Percentiles rank a stretch among this genome's conserved stretches.
phyloP scores from a whole-genome alignment of 2,888 invertebrate genomes.

The Penaeus monodon region DNA sequence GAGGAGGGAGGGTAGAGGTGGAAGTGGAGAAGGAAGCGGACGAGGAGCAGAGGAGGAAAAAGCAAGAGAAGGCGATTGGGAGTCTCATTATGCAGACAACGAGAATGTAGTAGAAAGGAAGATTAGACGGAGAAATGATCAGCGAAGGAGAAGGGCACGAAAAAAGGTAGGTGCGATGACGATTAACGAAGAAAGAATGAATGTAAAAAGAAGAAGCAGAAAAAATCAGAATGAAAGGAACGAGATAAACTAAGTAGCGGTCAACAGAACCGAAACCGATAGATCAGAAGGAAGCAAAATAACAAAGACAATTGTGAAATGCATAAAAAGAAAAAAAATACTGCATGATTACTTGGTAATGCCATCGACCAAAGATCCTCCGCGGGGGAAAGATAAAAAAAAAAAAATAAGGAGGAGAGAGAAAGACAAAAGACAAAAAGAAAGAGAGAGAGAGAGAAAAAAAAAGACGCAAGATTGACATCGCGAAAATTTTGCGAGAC shows the following conservation, averaged over 20 bases:
- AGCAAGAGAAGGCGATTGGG: conserved; percentile 1
- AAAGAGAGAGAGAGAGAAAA: conserved; percentile 9
- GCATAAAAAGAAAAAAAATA: no score
- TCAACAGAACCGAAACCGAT: no score
- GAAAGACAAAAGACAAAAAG: background rate
- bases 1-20: background rate
- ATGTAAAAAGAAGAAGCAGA: background rate
- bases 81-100: background rate
- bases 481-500: no score
- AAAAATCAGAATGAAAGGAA: background rate
- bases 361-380: no score
- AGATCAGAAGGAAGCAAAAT: no score
- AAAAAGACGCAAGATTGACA: background rate
- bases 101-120: conserved; percentile 16
- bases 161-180: no score
- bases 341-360: no score
- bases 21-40: background rate
- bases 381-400: conserved; percentile 2
- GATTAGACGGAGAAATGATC: background rate
- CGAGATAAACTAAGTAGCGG: background rate
- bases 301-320: no score
- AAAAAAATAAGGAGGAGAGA: background rate
- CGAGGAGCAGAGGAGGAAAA: background rate
- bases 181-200: background rate
- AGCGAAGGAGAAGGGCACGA: background rate